Evolutionary conservation across 2,888 invertebrate species (phyloP).

Genomic region (Hyposoter didymator): DNA sequence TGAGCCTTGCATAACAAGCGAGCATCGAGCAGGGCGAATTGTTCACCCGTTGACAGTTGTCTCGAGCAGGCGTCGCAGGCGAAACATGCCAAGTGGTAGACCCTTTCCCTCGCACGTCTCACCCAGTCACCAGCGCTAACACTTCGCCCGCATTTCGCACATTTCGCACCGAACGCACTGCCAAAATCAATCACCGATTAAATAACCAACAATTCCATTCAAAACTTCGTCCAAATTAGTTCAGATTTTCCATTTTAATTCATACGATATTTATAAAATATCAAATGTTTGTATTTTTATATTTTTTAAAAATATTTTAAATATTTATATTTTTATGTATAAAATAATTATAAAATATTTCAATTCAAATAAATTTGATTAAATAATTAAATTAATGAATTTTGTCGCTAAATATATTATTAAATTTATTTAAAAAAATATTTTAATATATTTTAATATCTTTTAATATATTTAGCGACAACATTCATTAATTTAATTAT

Average conservation of each 20-base stretch:
- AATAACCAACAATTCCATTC: neutral
- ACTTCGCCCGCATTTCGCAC: constrained; percentile 95
- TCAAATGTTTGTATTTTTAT: neutral
- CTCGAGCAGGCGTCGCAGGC: constrained; percentile 97
- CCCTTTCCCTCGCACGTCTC: constrained; percentile 94
- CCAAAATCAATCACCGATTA: constrained; percentile 20
- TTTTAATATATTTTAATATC: no score
- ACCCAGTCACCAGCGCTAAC: constrained; percentile 98
- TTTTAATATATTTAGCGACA: no score
- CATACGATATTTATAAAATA: neutral
- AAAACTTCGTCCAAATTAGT: neutral
- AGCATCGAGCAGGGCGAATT: constrained; percentile 97
- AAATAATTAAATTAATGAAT: no score
- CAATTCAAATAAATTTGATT: no score
- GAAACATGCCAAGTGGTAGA: constrained; percentile 98
- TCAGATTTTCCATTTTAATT: neutral
- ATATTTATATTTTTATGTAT: no score
- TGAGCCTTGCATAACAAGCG: constrained; percentile 98
- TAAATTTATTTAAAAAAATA: no score
- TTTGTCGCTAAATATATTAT: no score
- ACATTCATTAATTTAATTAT: no score
- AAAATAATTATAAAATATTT: no score
- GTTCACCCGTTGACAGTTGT: constrained; percentile 96
- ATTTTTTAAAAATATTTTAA: neutral
- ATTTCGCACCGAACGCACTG: constrained; percentile 97